Evolutionary conservation across 1,140 invertebrate species (phyloP).

Genomic region (Saccostrea echinata): DNA sequence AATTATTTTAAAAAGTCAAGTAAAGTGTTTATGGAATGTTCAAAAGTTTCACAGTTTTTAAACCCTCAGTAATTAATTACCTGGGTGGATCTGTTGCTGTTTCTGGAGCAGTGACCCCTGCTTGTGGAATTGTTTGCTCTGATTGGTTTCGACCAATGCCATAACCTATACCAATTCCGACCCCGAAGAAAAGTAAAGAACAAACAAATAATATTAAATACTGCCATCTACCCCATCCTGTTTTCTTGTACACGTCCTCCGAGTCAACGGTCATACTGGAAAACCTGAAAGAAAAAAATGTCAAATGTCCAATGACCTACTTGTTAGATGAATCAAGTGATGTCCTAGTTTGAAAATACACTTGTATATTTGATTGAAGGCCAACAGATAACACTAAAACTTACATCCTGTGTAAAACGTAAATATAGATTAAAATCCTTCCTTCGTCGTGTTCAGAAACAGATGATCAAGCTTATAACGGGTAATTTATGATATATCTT

Average conservation of each 20-base stretch:
- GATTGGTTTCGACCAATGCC: not conserved
- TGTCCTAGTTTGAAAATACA: not conserved
- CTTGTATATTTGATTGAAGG: not conserved
- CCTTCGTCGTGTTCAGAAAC: too few species aligned
- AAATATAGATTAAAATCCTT: not conserved
- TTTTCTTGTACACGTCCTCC: not conserved
- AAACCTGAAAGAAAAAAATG: not conserved
- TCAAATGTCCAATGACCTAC: not conserved
- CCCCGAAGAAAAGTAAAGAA: not conserved
- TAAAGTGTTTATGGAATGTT: too few species aligned
- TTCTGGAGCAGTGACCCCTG: not conserved
- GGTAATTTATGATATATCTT: too few species aligned
- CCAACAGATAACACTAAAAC: not conserved
- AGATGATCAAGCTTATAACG: too few species aligned
- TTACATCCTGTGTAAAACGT: not conserved
- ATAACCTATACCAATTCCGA: constrained; percentile 6
- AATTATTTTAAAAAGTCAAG: too few species aligned
- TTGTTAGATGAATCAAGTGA: not conserved
- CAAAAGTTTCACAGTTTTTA: too few species aligned
- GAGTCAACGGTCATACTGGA: constrained; percentile 6
- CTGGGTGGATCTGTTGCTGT: constrained; percentile 1
- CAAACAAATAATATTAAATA: not conserved
- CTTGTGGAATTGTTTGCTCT: not conserved
- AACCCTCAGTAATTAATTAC: not conserved
- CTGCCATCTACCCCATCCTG: not conserved